phyloP scores from a whole-genome alignment of 2,888 invertebrate species.

The Drosophila bunnanda region DNA sequence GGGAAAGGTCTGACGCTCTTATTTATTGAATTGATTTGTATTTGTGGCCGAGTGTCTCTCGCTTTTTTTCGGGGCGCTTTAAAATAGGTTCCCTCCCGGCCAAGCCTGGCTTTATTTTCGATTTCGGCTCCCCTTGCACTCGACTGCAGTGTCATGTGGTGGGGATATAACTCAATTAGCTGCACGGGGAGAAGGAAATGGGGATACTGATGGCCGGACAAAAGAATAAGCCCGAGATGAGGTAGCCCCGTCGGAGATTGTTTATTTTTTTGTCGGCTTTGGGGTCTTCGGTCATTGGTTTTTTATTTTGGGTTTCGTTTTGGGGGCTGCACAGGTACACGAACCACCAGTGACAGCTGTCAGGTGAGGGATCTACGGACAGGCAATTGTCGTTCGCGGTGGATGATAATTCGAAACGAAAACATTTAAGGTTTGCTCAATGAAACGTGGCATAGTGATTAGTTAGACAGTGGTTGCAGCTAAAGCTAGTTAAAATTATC shows the following conservation, averaged over 20 bases:
- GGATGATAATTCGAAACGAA: conserved; percentile 44
- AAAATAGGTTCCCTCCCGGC: conserved; percentile 39
- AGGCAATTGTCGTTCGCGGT: conserved; percentile 41
- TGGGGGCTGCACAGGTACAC: conserved; percentile 16
- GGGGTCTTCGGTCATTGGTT: neutral
- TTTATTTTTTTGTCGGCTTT: conserved; percentile 37
- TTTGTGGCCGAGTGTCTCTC: conserved; percentile 50
- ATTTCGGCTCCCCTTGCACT: conserved; percentile 19
- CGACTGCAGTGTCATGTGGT: conserved; percentile 63
- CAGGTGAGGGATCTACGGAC: conserved; percentile 32
- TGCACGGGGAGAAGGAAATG: conserved; percentile 39
- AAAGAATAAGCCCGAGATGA: conserved; percentile 39
- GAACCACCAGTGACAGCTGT: conserved; percentile 40
- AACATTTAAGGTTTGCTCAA: conserved; percentile 17
- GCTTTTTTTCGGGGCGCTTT: conserved; percentile 25
- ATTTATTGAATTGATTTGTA: conserved; percentile 75
- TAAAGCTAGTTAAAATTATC: conserved; percentile 10
- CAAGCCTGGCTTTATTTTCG: neutral
- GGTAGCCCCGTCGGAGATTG: conserved; percentile 43
- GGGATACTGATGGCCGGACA: conserved; percentile 30
- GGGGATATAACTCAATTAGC: conserved; percentile 74
- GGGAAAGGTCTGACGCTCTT: conserved; percentile 47
- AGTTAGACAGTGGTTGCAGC: conserved; percentile 10
- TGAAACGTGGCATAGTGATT: conserved; percentile 17
- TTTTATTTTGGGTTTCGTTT: conserved; percentile 1